These are phyloP conservation scores for Trachops cirrhosus DNA, from an alignment of 2,797 vertebrate genomes.

Conservation along the genomic window DNA sequence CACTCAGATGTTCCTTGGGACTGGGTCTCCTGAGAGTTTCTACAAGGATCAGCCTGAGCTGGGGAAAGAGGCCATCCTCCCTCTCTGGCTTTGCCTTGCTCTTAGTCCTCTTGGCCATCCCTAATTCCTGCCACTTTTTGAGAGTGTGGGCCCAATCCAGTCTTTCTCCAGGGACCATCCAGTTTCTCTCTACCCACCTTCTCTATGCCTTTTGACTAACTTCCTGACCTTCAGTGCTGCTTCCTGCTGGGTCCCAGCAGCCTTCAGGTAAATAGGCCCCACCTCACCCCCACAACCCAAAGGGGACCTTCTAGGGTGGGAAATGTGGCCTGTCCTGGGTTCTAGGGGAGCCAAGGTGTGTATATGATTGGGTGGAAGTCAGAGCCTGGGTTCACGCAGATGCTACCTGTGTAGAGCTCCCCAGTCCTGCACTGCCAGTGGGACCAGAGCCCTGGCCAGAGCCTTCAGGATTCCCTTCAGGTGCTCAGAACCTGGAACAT, in stretches of 20 bases:
- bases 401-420: not conserved
- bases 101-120: not conserved
- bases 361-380: not conserved
- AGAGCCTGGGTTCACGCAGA: not conserved
- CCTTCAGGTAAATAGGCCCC: not conserved
- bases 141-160: not conserved
- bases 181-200: not conserved
- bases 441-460: not conserved
- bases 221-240: not conserved
- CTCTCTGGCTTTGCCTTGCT: not conserved
- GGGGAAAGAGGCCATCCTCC: not conserved
- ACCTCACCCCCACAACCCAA: too few relatives aligned
- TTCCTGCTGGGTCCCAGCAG: not conserved
- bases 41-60: not conserved
- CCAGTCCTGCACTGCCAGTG: not conserved
- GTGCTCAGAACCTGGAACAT: not conserved
- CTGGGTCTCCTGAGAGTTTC: not conserved
- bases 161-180: not conserved
- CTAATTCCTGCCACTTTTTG: not conserved
- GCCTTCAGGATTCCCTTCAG: not conserved
- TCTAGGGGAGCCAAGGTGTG: not conserved
- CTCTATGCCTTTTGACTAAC: not conserved
- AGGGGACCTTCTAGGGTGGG: not conserved
- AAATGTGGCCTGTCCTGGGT: not conserved
- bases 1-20: not conserved